Evolutionary conservation across 2,797 vertebrate genomes (phyloP).

Genomic region (Pipistrellus kuhlii): DNA sequence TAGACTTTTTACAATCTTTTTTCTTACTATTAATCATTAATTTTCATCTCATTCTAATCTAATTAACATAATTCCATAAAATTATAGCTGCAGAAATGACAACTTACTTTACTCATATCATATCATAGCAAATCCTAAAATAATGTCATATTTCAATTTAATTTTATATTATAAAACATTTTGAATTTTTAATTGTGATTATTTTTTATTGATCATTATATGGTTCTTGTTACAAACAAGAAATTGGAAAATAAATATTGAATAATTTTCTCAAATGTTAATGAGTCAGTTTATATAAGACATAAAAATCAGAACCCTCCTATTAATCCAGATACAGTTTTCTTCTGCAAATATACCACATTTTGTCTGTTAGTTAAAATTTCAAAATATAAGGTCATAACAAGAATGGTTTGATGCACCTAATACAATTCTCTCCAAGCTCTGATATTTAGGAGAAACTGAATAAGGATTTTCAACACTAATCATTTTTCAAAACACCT

Average conservation of each 20-base stretch:
- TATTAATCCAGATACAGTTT: neutral
- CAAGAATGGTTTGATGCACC: neutral
- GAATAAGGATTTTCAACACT: neutral
- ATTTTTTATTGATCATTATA: neutral
- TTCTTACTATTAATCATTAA: constrained; percentile 73
- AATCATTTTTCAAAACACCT: constrained; percentile 14
- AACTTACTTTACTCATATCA: constrained; percentile 72
- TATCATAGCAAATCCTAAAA: constrained; percentile 63
- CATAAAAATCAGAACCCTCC: neutral
- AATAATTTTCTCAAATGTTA: neutral
- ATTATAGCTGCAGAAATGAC: constrained; percentile 68
- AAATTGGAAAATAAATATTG: neutral
- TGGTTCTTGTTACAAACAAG: neutral
- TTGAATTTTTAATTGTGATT: neutral
- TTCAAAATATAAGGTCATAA: neutral
- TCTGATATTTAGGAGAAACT: neutral
- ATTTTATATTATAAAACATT: neutral
- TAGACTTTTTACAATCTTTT: constrained; percentile 64
- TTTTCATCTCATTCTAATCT: constrained; percentile 56
- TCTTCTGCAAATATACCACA: neutral
- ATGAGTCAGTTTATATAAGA: neutral
- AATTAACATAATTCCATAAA: constrained; percentile 79
- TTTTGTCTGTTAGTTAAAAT: constrained; percentile 51
- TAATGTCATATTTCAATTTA: constrained; percentile 72
- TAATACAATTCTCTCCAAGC: neutral